phyloP scores from a whole-genome alignment of 2,888 invertebrate species.

The Drosophila antonietae region DNA sequence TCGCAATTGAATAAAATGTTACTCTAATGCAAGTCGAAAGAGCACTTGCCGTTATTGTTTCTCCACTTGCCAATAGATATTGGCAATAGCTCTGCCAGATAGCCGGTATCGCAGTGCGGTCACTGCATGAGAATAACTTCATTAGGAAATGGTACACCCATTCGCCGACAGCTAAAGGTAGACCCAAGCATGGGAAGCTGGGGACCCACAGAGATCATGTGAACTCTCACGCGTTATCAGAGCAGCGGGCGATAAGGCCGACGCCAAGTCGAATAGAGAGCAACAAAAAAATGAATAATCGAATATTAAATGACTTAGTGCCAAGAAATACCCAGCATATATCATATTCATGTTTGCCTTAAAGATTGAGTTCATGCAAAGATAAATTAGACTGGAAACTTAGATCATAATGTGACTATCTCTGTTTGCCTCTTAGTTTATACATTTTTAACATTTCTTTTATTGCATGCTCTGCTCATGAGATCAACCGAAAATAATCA shows the following conservation, averaged over 20 bases:
- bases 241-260: slow-evolving; percentile 11
- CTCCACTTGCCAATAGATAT: slow-evolving; percentile 32
- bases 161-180: slow-evolving; percentile 15
- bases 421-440: too few relatives aligned
- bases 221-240: slow-evolving; percentile 15
- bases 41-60: slow-evolving; percentile 52
- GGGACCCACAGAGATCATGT: slow-evolving; percentile 12
- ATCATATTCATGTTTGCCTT: not conserved
- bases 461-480: too few relatives aligned
- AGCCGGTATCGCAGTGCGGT: slow-evolving; percentile 1
- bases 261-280: not conserved
- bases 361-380: not conserved
- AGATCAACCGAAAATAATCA: too few relatives aligned
- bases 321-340: slow-evolving; percentile 7
- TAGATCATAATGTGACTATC: too few relatives aligned
- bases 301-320: not conserved
- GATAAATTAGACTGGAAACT: not conserved
- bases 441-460: too few relatives aligned
- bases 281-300: not conserved
- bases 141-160: slow-evolving; percentile 32
- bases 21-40: slow-evolving; percentile 70
- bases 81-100: slow-evolving; percentile 22
- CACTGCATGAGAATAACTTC: slow-evolving; percentile 52
- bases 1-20: slow-evolving; percentile 83
- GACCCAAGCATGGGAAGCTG: slow-evolving; percentile 6